These are phyloP conservation scores for Apistogramma diplotaenia DNA, from an alignment of 2,113 vertebrate species.

Conservation along the genomic window DNA sequence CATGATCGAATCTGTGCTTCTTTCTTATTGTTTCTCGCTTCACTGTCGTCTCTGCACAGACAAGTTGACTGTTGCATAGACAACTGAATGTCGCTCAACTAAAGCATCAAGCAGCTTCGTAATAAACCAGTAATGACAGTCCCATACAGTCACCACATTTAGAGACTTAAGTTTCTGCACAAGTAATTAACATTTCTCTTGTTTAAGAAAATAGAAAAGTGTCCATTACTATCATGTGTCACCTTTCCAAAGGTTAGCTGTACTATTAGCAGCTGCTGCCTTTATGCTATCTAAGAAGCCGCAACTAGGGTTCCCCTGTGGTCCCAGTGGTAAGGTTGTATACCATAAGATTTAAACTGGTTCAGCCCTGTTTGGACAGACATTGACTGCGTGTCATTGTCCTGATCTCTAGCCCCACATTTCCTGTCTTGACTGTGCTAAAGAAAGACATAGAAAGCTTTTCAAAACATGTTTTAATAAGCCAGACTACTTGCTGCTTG, in stretches of 20 bases:
- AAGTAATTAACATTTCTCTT: neutral
- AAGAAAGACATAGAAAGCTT: neutral
- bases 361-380: neutral
- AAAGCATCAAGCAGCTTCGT: constrained; percentile 24
- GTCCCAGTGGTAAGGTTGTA: neutral
- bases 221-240: neutral
- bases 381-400: neutral
- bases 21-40: constrained; percentile 15
- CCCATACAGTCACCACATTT: neutral
- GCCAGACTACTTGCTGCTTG: constrained; percentile 12
- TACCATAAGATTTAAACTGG: neutral
- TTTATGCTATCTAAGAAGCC: neutral
- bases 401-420: neutral
- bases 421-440: neutral
- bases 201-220: too few relatives aligned
- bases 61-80: neutral
- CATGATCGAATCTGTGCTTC: constrained; percentile 88
- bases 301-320: neutral
- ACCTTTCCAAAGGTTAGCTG: neutral
- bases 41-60: constrained; percentile 52
- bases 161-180: neutral
- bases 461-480: neutral
- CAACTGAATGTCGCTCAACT: neutral
- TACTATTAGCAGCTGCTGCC: neutral
- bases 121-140: neutral